phyloP scores from a whole-genome alignment of 1,140 invertebrate species.

The Trinorchestia longiramus region DNA sequence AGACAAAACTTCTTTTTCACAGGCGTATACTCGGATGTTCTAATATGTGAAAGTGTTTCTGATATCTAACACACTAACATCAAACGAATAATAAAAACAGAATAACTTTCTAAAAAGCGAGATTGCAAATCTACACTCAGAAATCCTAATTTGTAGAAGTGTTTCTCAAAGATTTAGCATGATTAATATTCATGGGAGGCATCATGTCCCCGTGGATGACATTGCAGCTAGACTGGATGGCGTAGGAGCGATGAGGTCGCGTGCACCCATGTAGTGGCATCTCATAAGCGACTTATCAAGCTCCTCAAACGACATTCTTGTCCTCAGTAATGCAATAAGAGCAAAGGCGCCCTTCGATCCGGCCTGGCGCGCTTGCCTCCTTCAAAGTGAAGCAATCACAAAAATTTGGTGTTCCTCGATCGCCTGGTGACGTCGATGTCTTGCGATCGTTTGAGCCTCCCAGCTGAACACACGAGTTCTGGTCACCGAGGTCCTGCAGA shows the following conservation, averaged over 20 bases:
- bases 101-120: no score
- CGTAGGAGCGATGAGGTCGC: neutral
- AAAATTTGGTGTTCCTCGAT: neutral
- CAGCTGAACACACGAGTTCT: no score
- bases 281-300: slow-evolving; percentile 54
- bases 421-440: neutral
- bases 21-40: no score
- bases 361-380: neutral
- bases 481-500: neutral
- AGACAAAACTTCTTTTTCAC: no score
- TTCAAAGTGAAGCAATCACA: slow-evolving; percentile 35
- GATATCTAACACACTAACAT: neutral
- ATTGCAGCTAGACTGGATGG: neutral
- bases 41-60: no score
- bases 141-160: neutral
- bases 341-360: slow-evolving; percentile 37
- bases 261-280: slow-evolving; percentile 31
- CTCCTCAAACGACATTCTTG: slow-evolving; percentile 53
- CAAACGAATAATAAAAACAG: no score
- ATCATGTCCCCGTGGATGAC: neutral
- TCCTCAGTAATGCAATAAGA: slow-evolving; percentile 49
- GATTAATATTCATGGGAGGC: neutral
- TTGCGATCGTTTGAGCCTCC: neutral
- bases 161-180: neutral
- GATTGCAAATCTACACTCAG: neutral